Evolutionary conservation across 2,113 vertebrate genomes (phyloP).

Genomic region (Crotalus tigris): DNA sequence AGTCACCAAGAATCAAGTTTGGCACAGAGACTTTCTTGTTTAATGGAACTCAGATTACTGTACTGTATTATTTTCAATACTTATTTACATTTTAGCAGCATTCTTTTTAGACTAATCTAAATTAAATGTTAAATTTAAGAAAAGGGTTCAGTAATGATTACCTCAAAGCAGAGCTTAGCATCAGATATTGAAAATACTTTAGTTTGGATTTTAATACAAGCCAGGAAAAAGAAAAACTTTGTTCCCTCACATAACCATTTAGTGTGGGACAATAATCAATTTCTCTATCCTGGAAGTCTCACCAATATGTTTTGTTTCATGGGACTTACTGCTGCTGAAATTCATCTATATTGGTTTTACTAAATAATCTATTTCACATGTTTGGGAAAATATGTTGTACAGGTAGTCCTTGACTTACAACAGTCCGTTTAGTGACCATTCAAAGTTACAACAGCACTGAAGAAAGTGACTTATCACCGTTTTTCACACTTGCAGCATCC

Average conservation of each 20-base stretch:
- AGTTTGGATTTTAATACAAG: neutral
- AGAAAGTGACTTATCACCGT: too few species aligned
- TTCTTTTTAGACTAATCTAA: neutral
- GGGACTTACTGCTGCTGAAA: neutral
- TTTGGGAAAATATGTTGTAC: neutral
- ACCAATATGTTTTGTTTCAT: neutral
- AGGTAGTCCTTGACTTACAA: too few species aligned
- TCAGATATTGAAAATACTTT: neutral
- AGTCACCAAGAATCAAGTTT: neutral
- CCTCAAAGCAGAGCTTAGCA: neutral
- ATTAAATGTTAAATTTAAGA: neutral
- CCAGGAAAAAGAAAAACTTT: neutral
- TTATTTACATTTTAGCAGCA: neutral
- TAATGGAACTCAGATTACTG: neutral
- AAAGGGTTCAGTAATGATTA: neutral
- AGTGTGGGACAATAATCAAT: neutral
- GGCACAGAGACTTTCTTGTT: neutral
- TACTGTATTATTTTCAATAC: neutral
- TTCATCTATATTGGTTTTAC: neutral
- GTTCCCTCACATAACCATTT: neutral
- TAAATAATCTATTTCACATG: neutral
- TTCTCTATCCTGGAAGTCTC: neutral
- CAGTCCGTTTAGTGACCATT: too few species aligned
- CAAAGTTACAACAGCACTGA: too few species aligned
- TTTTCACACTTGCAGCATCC: too few species aligned